Conservation (phyloP, 2,797 vertebrate species). For the Uromys caudimaculatus region DNA sequence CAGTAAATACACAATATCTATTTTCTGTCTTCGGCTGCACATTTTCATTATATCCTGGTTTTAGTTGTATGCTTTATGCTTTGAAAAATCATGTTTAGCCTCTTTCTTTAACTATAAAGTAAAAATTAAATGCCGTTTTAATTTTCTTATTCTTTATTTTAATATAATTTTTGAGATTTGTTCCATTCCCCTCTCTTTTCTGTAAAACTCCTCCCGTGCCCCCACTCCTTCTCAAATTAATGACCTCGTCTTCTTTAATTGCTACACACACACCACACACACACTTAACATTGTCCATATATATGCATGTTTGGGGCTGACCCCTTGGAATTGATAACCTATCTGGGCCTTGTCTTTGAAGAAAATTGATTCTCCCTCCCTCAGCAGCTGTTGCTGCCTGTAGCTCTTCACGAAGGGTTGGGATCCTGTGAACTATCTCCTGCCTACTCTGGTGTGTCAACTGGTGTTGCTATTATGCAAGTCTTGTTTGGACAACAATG, state of each 20-base stretch:
- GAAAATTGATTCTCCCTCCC: neutral
- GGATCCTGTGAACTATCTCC: neutral
- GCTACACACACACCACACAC: neutral
- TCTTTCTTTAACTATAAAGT: conserved; percentile 28
- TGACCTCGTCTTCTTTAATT: neutral
- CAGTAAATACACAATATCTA: neutral
- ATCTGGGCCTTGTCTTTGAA: too few species aligned
- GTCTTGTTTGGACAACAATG: neutral
- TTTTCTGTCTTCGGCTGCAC: neutral
- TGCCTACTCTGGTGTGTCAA: neutral
- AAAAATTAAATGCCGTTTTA: neutral
- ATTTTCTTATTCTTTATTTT: neutral
- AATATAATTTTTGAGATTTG: neutral
- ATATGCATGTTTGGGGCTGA: neutral
- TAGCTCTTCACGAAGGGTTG: neutral
- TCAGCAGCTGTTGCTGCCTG: neutral
- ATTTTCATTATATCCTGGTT: neutral
- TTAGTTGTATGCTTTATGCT: neutral
- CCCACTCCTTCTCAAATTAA: neutral
- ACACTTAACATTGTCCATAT: neutral
- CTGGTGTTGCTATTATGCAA: neutral
- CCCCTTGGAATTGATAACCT: neutral
- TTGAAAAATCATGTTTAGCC: neutral
- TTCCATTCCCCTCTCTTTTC: neutral
- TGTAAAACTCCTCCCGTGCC: neutral